Evolutionary conservation across 2,888 invertebrate genomes (phyloP).

Genomic region (Xestia xanthographa): DNA sequence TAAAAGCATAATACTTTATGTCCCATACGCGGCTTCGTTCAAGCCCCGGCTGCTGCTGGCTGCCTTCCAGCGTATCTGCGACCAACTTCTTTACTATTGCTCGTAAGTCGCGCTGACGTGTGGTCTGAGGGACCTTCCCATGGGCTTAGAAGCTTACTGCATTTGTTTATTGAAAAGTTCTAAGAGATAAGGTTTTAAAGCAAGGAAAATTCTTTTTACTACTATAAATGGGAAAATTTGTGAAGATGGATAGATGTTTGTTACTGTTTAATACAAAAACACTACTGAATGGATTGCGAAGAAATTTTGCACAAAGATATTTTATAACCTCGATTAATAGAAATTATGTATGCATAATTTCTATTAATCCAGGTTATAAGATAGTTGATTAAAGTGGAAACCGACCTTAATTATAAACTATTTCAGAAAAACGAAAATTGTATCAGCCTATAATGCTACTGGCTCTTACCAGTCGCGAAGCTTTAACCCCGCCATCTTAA

Average conservation of each 20-base stretch:
- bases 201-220: not conserved
- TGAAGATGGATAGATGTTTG: not conserved
- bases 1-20: conserved; percentile 54
- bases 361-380: too few species aligned
- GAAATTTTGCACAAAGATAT: not conserved
- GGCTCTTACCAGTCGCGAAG: too few species aligned
- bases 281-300: not conserved
- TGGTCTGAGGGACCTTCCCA: conserved; percentile 1
- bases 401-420: too few species aligned
- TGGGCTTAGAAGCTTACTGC: conserved; percentile 23
- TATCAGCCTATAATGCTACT: not conserved
- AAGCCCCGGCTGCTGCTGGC: conserved; percentile 46
- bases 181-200: not conserved
- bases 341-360: too few species aligned
- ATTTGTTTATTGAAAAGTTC: conserved; percentile 53
- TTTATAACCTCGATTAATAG: not conserved
- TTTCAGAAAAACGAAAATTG: too few species aligned
- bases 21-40: conserved; percentile 48
- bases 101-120: conserved; percentile 58
- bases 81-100: conserved; percentile 62
- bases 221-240: not conserved
- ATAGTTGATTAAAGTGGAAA: too few species aligned
- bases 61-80: conserved; percentile 63
- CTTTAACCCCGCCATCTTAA: not conserved
- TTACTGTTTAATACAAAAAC: not conserved